Evolutionary conservation across 2,113 vertebrate genomes (phyloP).

Genomic region (Chinchilla lanigera): DNA sequence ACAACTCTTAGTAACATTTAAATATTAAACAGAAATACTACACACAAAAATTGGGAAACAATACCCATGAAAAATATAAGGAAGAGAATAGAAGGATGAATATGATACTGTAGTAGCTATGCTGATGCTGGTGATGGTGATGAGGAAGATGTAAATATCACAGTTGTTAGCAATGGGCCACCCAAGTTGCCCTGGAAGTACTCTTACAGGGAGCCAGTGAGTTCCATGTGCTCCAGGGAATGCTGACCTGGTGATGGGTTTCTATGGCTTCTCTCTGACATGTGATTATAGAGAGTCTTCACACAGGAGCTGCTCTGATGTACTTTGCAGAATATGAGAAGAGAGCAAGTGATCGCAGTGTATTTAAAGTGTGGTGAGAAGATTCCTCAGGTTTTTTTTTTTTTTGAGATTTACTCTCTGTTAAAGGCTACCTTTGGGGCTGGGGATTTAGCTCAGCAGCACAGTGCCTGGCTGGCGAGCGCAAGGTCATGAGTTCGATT

Average conservation of each 20-base stretch:
- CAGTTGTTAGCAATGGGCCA: not conserved
- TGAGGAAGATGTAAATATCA: not conserved
- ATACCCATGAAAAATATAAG: not conserved
- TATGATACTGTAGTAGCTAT: not conserved
- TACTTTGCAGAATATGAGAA: not conserved
- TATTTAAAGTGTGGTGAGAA: not conserved
- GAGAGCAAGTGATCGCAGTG: not conserved
- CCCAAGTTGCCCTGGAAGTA: not conserved
- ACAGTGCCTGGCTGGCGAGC: too few species aligned
- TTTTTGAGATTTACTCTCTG: not conserved
- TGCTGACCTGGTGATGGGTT: not conserved
- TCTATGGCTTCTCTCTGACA: not conserved
- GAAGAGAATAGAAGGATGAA: not conserved
- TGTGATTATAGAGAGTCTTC: not conserved
- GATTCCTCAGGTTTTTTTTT: not conserved
- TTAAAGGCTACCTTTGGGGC: not conserved
- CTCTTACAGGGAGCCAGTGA: not conserved
- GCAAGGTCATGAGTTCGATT: too few species aligned
- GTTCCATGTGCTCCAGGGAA: not conserved
- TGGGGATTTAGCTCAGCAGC: too few species aligned
- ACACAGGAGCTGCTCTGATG: not conserved
- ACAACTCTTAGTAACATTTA: not conserved
- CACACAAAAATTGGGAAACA: not conserved
- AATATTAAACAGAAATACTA: not conserved
- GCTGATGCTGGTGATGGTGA: too few species aligned